These are phyloP conservation scores for Sinonovacula constricta DNA, from an alignment of 1,140 invertebrate species.

Conservation along the genomic window DNA sequence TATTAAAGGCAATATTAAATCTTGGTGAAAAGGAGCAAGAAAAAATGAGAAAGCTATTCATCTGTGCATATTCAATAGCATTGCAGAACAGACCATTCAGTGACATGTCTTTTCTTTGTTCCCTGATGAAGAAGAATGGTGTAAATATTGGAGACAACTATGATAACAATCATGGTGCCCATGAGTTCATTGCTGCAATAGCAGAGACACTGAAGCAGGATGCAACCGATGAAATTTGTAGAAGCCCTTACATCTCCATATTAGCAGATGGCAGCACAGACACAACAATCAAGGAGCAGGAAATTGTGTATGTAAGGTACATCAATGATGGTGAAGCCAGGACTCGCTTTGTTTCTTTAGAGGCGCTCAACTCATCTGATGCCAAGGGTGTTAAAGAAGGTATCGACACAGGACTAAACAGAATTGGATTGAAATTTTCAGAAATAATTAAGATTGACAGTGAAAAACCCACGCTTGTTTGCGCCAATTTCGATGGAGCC, in stretches of 20 bases:
- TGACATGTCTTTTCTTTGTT: not conserved
- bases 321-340: not conserved
- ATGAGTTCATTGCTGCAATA: not conserved
- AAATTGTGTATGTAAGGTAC: slow-evolving; percentile 27
- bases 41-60: slow-evolving; percentile 1
- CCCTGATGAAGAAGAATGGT: not conserved
- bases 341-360: not conserved
- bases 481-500: slow-evolving; percentile 20
- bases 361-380: slow-evolving; percentile 10
- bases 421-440: not conserved
- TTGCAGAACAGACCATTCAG: slow-evolving; percentile 6
- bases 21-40: too few relatives aligned
- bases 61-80: not conserved
- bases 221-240: not conserved
- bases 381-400: slow-evolving; percentile 19
- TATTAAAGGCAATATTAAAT: too few relatives aligned
- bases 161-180: not conserved
- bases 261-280: slow-evolving; percentile 19
- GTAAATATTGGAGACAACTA: not conserved
- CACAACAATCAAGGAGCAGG: slow-evolving; percentile 7
- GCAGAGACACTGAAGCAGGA: not conserved
- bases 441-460: not conserved
- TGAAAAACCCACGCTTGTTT: slow-evolving; percentile 19
- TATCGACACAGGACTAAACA: not conserved
- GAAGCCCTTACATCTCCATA: not conserved